Percentiles rank a stretch among this genome's conserved stretches.
Conservation (phyloP, 2,888 invertebrate genomes). For the Habrosyne pyritoides region DNA sequence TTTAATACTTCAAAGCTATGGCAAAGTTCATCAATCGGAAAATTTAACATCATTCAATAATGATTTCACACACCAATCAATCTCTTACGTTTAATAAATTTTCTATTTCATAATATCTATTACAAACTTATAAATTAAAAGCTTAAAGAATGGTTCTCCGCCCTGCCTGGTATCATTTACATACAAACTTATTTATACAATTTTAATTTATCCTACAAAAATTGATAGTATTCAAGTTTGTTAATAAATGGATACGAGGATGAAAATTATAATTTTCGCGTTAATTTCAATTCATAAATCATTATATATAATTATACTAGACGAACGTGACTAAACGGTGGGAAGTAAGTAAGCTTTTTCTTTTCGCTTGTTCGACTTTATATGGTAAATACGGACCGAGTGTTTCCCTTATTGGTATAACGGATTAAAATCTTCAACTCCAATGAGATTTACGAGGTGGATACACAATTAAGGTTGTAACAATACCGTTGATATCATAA, state of each 20-base stretch:
- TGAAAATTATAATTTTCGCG: not conserved
- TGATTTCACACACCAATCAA: not conserved
- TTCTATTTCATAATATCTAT: no score
- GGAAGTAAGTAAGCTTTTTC: conserved; percentile 39
- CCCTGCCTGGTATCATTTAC: no score
- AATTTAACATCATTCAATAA: not conserved
- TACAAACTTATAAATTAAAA: no score
- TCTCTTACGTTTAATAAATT: not conserved
- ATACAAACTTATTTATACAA: no score
- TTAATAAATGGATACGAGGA: not conserved
- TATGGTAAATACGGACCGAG: conserved; percentile 27
- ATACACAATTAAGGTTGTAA: conserved; percentile 40
- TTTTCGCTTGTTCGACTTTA: conserved; percentile 50
- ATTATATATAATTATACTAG: not conserved
- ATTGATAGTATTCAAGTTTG: no score
- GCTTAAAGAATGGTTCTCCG: no score
- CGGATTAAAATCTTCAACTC: conserved; percentile 49
- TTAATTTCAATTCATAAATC: not conserved
- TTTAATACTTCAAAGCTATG: not conserved
- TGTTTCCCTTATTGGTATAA: conserved; percentile 52
- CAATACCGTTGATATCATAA: not conserved
- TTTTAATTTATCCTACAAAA: no score
- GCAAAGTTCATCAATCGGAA: not conserved
- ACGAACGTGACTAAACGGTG: conserved; percentile 39
- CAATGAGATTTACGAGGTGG: conserved; percentile 39